Evolutionary conservation across 1,140 invertebrate species (phyloP).

Genomic region (Danaus melanippus): DNA sequence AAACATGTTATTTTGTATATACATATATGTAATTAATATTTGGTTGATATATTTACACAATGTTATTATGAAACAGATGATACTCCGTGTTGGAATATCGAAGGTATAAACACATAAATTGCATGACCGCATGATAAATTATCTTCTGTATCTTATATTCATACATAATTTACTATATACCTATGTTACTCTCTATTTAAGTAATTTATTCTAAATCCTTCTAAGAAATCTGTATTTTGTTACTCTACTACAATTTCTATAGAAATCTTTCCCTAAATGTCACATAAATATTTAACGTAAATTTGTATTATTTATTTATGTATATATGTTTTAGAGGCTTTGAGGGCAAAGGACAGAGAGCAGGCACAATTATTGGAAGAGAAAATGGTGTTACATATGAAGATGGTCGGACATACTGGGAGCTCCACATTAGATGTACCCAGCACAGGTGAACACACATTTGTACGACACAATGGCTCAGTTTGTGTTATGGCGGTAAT

Average conservation of each 20-base stretch:
- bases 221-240: too few species aligned
- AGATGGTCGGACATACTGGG: slow-evolving; percentile 78
- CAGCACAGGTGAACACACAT: slow-evolving; percentile 51
- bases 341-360: slow-evolving; percentile 89
- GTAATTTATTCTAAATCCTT: too few species aligned
- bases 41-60: background rate
- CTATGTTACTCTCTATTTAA: too few species aligned
- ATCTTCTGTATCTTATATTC: too few species aligned
- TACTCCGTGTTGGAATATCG: slow-evolving; percentile 53
- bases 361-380: slow-evolving; percentile 89
- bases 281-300: too few species aligned
- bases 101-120: slow-evolving; percentile 40
- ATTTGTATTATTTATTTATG: background rate
- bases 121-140: slow-evolving; percentile 25
- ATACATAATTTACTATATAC: too few species aligned
- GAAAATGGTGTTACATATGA: slow-evolving; percentile 87
- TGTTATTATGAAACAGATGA: slow-evolving; percentile 34
- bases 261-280: too few species aligned
- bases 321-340: slow-evolving; percentile 40
- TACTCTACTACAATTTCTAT: too few species aligned
- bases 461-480: background rate
- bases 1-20: slow-evolving; percentile 2
- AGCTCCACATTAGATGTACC: slow-evolving; percentile 69
- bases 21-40: background rate
- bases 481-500: background rate